These are phyloP conservation scores for Coleophora deauratella DNA, from an alignment of 2,888 invertebrate genomes.

Conservation along the genomic window DNA sequence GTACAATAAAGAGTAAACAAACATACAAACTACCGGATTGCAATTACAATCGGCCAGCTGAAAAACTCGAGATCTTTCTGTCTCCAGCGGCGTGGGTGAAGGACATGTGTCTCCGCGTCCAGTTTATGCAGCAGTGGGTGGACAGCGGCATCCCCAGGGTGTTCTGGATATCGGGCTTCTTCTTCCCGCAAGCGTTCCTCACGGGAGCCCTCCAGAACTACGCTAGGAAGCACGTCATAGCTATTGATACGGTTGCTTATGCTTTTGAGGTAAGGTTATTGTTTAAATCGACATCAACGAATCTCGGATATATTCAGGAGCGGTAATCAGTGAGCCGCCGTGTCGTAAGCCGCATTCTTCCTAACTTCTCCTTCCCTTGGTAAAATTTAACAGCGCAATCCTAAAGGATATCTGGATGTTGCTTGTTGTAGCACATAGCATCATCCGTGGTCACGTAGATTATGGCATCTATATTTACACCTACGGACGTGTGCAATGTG, in stretches of 20 bases:
- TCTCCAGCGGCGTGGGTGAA: constrained; percentile 77
- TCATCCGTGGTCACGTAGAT: no score
- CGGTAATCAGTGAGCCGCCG: no score
- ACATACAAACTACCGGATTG: no score
- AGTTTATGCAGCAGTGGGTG: constrained; percentile 79
- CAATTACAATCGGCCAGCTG: no score
- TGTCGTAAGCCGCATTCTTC: no score
- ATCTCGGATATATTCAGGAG: not conserved
- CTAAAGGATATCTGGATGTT: no score
- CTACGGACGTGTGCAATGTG: no score
- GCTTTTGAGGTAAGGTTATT: constrained; percentile 71
- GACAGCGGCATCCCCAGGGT: constrained; percentile 79
- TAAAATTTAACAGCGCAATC: no score
- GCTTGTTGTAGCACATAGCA: no score
- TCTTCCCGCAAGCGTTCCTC: constrained; percentile 89
- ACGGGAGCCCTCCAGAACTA: constrained; percentile 89
- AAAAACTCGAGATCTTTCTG: not conserved
- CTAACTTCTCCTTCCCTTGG: no score
- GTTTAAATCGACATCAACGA: not conserved
- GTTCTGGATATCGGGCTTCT: constrained; percentile 91
- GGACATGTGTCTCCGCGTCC: constrained; percentile 76
- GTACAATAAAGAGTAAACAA: no score
- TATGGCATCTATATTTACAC: no score
- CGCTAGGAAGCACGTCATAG: constrained; percentile 82
- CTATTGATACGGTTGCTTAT: constrained; percentile 82